Conservation (phyloP, 2,797 vertebrate species). For the Girardinus metallicus region DNA sequence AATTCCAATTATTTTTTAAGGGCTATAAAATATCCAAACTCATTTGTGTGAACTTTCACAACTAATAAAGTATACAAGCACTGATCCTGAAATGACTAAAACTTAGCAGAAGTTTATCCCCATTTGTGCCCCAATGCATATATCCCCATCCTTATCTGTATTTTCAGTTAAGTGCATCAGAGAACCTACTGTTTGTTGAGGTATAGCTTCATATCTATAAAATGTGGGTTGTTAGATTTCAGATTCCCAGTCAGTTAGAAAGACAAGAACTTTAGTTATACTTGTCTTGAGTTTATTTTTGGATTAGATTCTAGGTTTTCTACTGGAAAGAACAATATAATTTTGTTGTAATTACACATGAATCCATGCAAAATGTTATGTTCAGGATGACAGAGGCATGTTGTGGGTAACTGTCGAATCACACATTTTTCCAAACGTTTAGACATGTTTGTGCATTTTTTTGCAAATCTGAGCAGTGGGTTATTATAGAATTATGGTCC, state of each 20-base stretch:
- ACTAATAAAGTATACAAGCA: neutral
- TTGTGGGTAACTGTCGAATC: neutral
- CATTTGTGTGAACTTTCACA: neutral
- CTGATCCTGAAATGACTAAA: neutral
- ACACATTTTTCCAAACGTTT: neutral
- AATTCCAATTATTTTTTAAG: neutral
- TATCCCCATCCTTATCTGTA: neutral
- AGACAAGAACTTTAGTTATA: neutral
- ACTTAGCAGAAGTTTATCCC: neutral
- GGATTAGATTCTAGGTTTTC: neutral
- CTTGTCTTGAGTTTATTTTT: neutral
- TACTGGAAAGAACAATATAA: neutral
- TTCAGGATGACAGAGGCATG: neutral
- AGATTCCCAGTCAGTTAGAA: neutral
- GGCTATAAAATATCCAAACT: neutral
- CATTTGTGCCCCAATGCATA: neutral
- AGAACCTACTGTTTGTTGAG: neutral
- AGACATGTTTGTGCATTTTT: neutral
- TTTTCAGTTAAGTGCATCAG: neutral
- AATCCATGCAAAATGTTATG: neutral
- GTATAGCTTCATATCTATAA: neutral
- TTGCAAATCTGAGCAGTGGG: neutral
- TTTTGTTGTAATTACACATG: constrained; percentile 1
- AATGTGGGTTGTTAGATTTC: neutral
- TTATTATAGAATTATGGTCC: constrained; percentile 2